Base-by-base conservation (phyloP, 1,140 invertebrate genomes). In the Cydia strobilella region DNA sequence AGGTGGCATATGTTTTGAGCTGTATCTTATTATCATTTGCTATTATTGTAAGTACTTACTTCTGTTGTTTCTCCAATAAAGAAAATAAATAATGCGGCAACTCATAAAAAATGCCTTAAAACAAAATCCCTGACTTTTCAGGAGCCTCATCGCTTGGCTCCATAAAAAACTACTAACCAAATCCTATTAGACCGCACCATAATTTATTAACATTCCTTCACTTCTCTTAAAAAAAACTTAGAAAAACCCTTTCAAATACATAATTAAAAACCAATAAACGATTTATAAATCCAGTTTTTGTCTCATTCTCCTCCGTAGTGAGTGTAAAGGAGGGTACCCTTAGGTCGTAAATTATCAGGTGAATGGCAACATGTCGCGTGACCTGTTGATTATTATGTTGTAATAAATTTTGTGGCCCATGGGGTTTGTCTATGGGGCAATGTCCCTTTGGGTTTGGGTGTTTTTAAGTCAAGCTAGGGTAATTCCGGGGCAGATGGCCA, bases 231-330 rank as follows among this genome's bases (percentile, higher is more conserved):
- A 72, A 72, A 75, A 73, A 59, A 59, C 18, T 59, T 59, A 9
- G 18, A 73, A 73, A 71, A 79, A 79, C 74, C 73, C 31, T 73
- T 76, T 76, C 35, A 12, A 35, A 45, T 74, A 62, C 39, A 77
- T 78, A 80, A 87, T 86, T 87, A 87, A 86, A 87, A 84, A 80
- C 78, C 82, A 83, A 86, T 87, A 87, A 85, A 84, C 79, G 79
- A 79, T 82, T 83, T 84, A 80, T 83, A 80, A 86, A 82, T 83
- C 84, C 83, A 85, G 10, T 81, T 66, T 79, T 76, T 78, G 31
- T 82, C 72, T 73, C 74, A 62, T 76, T 25, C 59, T 74, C 66
- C 72, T 27, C 12, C 25, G 62, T 76, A 27, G 74, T 78, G 71
- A 63, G 73, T 72, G 77, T 80, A 59, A 78, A 73, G 48, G 72